phyloP scores from a whole-genome alignment of 2,888 invertebrate species.

The Gibbula magus region DNA sequence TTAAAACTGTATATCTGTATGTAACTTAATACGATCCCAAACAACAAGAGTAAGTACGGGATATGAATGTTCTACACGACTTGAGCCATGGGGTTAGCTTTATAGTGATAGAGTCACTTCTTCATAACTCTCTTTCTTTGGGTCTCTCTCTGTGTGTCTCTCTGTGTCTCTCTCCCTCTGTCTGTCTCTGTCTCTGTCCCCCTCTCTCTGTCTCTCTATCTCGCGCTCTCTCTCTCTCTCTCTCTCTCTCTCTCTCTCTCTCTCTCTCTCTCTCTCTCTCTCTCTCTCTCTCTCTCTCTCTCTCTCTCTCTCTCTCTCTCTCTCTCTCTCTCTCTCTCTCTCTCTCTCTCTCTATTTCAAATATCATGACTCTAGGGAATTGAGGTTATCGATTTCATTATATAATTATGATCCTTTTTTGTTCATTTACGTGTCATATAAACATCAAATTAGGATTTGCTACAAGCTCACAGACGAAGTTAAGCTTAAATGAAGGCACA shows the following conservation, averaged over 20 bases:
- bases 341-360: no score
- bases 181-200: no score
- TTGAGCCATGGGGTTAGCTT: neutral
- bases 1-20: no score
- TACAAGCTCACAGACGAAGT: no score
- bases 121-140: neutral
- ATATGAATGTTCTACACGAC: neutral
- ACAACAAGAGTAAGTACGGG: neutral
- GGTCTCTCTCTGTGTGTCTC: neutral
- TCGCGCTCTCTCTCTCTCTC: neutral
- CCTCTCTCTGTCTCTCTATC: no score
- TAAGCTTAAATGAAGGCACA: no score
- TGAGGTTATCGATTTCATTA: neutral
- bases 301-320: neutral
- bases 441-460: no score
- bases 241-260: neutral
- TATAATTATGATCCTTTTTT: neutral
- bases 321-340: neutral
- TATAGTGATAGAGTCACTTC: neutral
- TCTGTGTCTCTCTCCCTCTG: no score
- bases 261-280: neutral
- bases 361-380: neutral
- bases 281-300: neutral
- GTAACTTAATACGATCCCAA: no score
- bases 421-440: no score